A percentile compares a stretch with the other conserved stretches of the same genome.
These are phyloP conservation scores for Palythoa heliodiscus DNA, from an alignment of 92 coral and sea anemone genomes.

Conservation along the genomic window DNA sequence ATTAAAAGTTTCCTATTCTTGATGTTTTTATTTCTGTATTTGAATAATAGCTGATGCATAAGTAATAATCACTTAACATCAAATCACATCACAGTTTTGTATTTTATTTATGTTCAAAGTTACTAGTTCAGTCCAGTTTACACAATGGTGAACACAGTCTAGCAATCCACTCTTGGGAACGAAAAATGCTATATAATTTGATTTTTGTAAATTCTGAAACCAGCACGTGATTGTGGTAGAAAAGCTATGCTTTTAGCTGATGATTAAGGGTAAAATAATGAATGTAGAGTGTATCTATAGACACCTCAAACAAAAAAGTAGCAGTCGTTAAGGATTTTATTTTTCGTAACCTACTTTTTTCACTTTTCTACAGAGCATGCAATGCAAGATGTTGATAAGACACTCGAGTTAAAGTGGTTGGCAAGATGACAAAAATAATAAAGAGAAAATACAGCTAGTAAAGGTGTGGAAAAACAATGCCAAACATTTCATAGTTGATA, in stretches of 20 bases:
- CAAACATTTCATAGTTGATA: too few species aligned
- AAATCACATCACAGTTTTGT: slow-evolving; percentile 1
- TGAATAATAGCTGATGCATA: not conserved
- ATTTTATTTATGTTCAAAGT: slow-evolving; percentile 25
- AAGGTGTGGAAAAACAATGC: not conserved
- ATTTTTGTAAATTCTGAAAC: not conserved
- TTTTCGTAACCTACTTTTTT: slow-evolving; percentile 21
- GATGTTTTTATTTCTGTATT: too few species aligned
- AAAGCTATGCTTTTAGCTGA: not conserved
- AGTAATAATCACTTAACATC: not conserved
- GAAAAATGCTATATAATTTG: slow-evolving; percentile 24
- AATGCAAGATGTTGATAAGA: not conserved
- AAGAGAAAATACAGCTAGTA: not conserved
- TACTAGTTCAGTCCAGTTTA: slow-evolving; percentile 9
- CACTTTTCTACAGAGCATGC: slow-evolving; percentile 14
- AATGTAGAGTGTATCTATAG: not conserved
- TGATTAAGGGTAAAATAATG: not conserved
- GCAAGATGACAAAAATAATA: not conserved
- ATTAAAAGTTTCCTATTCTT: too few species aligned
- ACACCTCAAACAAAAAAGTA: slow-evolving; percentile 14
- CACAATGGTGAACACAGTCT: not conserved
- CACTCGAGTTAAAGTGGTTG: not conserved
- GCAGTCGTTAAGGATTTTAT: not conserved
- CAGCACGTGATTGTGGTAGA: not conserved
- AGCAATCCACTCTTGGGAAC: not conserved